These are phyloP conservation scores for Galeruca laticollis DNA, from an alignment of 2,888 invertebrate species.

Conservation along the genomic window DNA sequence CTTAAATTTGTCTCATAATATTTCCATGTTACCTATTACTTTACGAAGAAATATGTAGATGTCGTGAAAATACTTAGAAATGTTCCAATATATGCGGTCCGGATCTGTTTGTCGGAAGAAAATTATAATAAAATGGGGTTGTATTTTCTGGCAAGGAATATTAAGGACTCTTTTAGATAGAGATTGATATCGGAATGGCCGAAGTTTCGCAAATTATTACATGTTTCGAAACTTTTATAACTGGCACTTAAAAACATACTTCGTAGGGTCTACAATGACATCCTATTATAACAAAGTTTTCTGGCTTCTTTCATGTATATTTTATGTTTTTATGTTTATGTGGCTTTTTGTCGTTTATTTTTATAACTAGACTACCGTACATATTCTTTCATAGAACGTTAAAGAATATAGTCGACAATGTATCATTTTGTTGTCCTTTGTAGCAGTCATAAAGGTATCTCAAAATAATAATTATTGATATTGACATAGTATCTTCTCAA, in stretches of 20 bases:
- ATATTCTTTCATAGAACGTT: neutral
- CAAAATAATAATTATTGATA: neutral
- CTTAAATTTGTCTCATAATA: no score
- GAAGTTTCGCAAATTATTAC: conserved; percentile 24
- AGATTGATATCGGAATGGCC: conserved; percentile 22
- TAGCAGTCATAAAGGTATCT: neutral
- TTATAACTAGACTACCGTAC: neutral
- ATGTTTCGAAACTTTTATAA: conserved; percentile 25
- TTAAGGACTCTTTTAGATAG: conserved; percentile 23
- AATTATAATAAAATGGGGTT: conserved; percentile 11
- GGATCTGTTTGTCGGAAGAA: neutral
- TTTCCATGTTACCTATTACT: no score
- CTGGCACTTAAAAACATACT: conserved; percentile 29
- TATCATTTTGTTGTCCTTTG: neutral
- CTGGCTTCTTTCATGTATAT: conserved; percentile 32
- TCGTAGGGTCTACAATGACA: conserved; percentile 20
- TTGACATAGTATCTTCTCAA: no score
- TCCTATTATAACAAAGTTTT: conserved; percentile 24
- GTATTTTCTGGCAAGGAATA: conserved; percentile 23
- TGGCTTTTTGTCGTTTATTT: neutral
- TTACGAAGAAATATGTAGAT: no score
- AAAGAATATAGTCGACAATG: neutral
- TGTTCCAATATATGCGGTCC: neutral
- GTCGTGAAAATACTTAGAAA: neutral
- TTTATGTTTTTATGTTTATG: conserved; percentile 26